Conservation (phyloP, 2,888 invertebrate genomes). For the Lasioglossum leucozonium region DNA sequence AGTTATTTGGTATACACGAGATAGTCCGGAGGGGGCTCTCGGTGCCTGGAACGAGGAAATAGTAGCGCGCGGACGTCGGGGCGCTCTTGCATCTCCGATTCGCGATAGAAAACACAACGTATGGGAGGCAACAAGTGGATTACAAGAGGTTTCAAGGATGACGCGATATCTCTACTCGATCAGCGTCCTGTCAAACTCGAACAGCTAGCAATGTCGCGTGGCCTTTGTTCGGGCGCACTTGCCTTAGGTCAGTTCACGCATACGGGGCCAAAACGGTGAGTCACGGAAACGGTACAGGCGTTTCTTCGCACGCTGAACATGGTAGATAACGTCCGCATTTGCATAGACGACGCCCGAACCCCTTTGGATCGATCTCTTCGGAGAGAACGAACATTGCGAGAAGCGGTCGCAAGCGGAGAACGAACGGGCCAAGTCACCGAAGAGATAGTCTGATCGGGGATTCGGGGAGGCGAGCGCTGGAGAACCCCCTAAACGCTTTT, state of each 20-base stretch:
- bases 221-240: not conserved
- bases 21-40: not conserved
- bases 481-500: not conserved
- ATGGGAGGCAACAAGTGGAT: not conserved
- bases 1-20: slow-evolving; percentile 32
- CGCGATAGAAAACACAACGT: not conserved
- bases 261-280: not conserved
- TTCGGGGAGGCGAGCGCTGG: not conserved
- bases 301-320: slow-evolving; percentile 29
- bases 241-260: not conserved
- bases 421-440: not conserved
- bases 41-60: slow-evolving; percentile 14
- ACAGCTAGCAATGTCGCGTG: not conserved
- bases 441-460: not conserved
- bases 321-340: not conserved
- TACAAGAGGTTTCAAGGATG: not conserved
- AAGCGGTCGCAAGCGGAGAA: not conserved
- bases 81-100: not conserved
- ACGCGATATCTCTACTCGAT: not conserved
- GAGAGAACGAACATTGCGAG: not conserved
- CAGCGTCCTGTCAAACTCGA: not conserved
- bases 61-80: no score
- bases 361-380: slow-evolving; percentile 1
- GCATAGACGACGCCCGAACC: no score
- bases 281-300: not conserved